Evolutionary conservation across 2,797 vertebrate species (phyloP), one percentile per base, ranked within the genome.

Genomic region (Microctenopoma steveboyesi): DNA sequence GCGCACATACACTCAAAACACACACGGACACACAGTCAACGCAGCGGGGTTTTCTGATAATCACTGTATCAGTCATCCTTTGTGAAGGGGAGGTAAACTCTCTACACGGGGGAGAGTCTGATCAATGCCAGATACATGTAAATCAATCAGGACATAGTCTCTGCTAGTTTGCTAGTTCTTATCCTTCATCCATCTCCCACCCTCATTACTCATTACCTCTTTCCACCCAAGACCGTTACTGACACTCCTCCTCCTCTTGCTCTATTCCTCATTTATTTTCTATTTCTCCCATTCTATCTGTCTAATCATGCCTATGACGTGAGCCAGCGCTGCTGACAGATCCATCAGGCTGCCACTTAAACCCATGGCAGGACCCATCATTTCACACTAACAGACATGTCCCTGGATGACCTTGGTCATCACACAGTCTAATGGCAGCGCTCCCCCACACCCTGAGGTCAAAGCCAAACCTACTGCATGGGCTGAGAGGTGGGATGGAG

Each of bases 91-190:
- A 78, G 85, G 78, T 81, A 79, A 89, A 89, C 72, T 87, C 84
- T 77, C 81, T 33, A 78, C 85, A 82, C 63, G 22, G 78, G 83
- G 83, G 87, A 77, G 83, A 77, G 83, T 76, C 48, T 86, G 86
- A 91, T 93, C 91, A 87, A 93, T 93, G 84, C 69, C 83, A 88
- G 68, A 90, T 86, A 89, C 91, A 90, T 90, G 87, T 91, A 78
- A 83, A 92, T 92, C 80, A 80, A 94, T 93, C 58, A 60, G 77
- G 80, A 90, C 84, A 88, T 62, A 73, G 83, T 83, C 76, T 89
- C 77, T 73, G 85, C 81, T 76, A 75, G 82, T 81, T 81, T 16
- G 9, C 66, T 69, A 78, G 76, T 84, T 71, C 61, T 79, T 81
- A 78, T 85, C 81, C 73, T 82, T 83, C 77, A 76, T 81, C 74